Evolutionary conservation across 2,113 vertebrate genomes (phyloP).

Genomic region (Corapipo altera): DNA sequence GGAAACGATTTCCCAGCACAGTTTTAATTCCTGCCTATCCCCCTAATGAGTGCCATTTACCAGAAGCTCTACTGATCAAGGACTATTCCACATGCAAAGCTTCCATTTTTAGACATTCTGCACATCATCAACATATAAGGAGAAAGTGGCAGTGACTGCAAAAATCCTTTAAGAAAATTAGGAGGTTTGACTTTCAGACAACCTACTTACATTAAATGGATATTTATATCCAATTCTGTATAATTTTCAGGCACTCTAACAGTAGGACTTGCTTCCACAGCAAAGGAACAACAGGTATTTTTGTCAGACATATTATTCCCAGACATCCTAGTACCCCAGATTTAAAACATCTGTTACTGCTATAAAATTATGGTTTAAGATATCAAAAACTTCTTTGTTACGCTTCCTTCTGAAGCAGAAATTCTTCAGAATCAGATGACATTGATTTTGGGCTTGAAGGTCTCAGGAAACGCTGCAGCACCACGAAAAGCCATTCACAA

Average conservation of each 20-base stretch:
- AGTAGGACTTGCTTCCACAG: not conserved
- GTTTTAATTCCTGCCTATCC: conserved; percentile 20
- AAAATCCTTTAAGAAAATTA: conserved; percentile 16
- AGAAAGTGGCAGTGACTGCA: not conserved
- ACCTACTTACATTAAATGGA: not conserved
- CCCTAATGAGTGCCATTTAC: conserved; percentile 15
- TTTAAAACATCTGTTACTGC: conserved; percentile 5
- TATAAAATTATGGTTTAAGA: not conserved
- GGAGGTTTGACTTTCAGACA: not conserved
- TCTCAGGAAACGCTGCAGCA: not conserved
- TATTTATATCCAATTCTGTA: not conserved
- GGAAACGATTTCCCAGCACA: conserved; percentile 25
- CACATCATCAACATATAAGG: not conserved
- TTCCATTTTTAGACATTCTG: conserved; percentile 1
- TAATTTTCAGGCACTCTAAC: not conserved
- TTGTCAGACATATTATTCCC: not conserved
- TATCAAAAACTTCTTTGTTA: not conserved
- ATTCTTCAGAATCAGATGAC: not conserved
- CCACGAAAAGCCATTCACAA: not conserved
- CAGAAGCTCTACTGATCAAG: conserved; percentile 18
- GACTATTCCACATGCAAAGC: not conserved
- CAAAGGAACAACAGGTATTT: conserved; percentile 18
- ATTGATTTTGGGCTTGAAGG: not conserved
- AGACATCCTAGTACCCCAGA: not conserved
- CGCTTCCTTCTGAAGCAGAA: not conserved